Evolutionary conservation across 1,140 invertebrate species (phyloP).

Genomic region (Brachionus plicatilis): DNA sequence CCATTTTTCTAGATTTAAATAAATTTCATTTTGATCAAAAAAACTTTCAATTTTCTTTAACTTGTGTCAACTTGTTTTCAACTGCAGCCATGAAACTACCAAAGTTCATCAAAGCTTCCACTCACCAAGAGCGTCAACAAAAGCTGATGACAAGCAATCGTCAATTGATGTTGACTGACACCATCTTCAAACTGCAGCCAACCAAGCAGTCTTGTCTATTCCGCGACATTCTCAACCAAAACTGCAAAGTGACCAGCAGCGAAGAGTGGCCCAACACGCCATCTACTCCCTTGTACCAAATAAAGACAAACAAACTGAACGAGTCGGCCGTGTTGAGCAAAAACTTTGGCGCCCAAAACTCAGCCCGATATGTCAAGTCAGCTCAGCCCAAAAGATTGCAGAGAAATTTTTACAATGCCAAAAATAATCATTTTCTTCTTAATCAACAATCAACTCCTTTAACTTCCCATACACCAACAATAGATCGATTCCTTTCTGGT

Average conservation of each 20-base stretch:
- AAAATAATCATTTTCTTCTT: too few relatives aligned
- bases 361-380: constrained; percentile 2
- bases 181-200: constrained; percentile 13
- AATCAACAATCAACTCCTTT: background rate
- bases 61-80: too few relatives aligned
- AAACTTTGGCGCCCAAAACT: background rate
- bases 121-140: constrained; percentile 32
- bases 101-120: constrained; percentile 23
- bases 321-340: background rate
- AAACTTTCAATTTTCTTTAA: too few relatives aligned
- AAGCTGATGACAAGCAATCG: background rate
- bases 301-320: background rate
- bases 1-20: background rate
- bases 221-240: background rate
- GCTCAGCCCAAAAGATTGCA: constrained; percentile 38
- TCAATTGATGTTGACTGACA: background rate
- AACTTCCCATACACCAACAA: too few relatives aligned
- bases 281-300: constrained; percentile 16
- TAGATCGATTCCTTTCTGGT: too few relatives aligned
- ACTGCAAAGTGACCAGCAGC: background rate
- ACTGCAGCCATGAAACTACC: constrained; percentile 6
- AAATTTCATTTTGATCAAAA: too few relatives aligned
- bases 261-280: background rate
- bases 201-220: background rate
- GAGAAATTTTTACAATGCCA: background rate